Evolutionary conservation across 2,888 invertebrate genomes (phyloP), one percentile per base, ranked within the genome.

Genomic region (Bruchidius siliquastri): DNA sequence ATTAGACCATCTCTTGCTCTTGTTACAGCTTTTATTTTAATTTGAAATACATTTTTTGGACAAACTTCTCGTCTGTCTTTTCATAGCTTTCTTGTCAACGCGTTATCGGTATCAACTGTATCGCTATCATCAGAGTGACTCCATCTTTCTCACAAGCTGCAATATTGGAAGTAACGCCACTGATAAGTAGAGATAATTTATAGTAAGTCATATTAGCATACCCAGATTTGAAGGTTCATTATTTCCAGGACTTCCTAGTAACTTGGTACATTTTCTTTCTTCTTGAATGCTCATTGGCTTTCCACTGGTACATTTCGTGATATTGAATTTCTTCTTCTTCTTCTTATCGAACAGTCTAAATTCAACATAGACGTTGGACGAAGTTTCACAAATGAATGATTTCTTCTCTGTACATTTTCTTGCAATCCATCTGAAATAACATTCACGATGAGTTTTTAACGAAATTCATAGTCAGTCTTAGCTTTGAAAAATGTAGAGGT

Each of bases 301-400:
- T 3, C 77, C 78, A 70, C 76, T 78, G 30, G 79, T 78, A 71
- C 82, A 82, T 70, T 80, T 81, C 20, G 79, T 77, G 8, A 81
- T 77, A 69, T 78, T 76, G 67, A 81, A 78, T 72, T 80, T 72
- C 69, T 74, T 75, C 32, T 78, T 75, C 32, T 78, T 78, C 26
- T 77, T 78, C 67, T 77, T 79, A 20, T 79, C 77, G 6, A 73
- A 68, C 0, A 79, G 70, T 71, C 77, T 78, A 70, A 81, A 79
- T 67, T 79, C 77, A 0, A 81, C 75, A 3, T 74, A 76, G 8
- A 77, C 77, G 66, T 78, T 76, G 0, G 77, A 72, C 22, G 76
- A 74, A 0, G 80, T 77, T 73, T 93, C 91, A 85, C 93, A 93
- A 81, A 93, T 90, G 86, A 88, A 93, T 79, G 90, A 89, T 75